Evolutionary conservation across 2,113 vertebrate genomes (phyloP), one percentile per base, ranked within the genome.

Genomic region (Cisticola juncidis): DNA sequence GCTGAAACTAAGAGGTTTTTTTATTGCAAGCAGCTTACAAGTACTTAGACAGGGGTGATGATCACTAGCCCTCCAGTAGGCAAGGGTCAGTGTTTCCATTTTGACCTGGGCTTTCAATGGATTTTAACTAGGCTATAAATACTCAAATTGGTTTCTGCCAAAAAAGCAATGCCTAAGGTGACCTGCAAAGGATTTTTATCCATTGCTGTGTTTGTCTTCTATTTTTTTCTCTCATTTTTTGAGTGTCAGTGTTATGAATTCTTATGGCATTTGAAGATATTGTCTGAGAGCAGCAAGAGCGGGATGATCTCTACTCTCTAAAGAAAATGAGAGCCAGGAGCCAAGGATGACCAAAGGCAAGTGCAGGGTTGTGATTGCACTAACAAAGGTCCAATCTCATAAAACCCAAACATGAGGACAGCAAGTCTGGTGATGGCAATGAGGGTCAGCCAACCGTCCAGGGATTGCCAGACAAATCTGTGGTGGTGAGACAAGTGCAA

Each of bases 1-100:
- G 53, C 94, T 92, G 77, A 93, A 97, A 94, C 87, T 88, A 96
- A 95, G 96, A 97, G 86, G 83, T 24, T 97, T 95, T 95, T 94
- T 96, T 95, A 96, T 96, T 94, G 81, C 93, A 94, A 95, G 91
- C 64, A 94, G 86, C 95, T 97, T 94, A 95, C 86, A 91, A 76
- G 88, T 88, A 81, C 94, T 81, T 97, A 90, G 50, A 29, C 36
- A 69, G 81, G 72, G 86, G 74, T 72, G 22, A 70, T 31, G 45
- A 84, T 90, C 45, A 20, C 76, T 29, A 48, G 71, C 83, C 78
- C 74, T 72, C 54, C 33, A 50, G 77, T 50, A 72, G 54, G 77
- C 24, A 36, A 83, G 66, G 90, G 87, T 92, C 90, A 90, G 25
- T 28, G 69, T 86, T 96, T 90, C 76, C 79, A 83, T 91, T 84